Percentiles rank a stretch among this genome's conserved stretches.
phyloP scores from a whole-genome alignment of 1,140 invertebrate genomes.

The Megalopta genalis region DNA sequence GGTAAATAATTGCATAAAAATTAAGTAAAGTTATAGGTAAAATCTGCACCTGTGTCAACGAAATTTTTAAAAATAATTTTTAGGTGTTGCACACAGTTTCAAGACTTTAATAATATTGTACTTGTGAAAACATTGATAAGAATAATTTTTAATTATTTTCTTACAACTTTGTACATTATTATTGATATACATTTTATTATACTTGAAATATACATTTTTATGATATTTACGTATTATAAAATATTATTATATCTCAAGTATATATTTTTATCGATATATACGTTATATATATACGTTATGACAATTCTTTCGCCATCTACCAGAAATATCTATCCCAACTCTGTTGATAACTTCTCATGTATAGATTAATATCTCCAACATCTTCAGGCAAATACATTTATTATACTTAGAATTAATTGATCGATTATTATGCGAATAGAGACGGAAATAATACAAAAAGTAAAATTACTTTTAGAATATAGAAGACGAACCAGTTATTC shows the following conservation, averaged over 20 bases:
- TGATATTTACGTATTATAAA: no score
- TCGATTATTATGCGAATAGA: not conserved
- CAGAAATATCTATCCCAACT: not conserved
- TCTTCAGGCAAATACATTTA: not conserved
- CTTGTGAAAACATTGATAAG: no score
- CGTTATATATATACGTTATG: not conserved
- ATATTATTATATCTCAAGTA: not conserved
- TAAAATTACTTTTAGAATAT: constrained; percentile 55
- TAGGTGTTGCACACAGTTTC: no score
- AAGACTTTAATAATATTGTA: no score
- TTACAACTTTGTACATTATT: no score
- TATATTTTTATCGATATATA: not conserved
- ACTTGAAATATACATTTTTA: no score
- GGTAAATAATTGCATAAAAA: no score
- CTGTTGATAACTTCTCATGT: not conserved
- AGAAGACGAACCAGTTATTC: constrained; percentile 64
- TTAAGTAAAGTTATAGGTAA: no score
- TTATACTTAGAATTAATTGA: not conserved
- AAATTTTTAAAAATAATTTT: no score
- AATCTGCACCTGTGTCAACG: no score
- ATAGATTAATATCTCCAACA: not conserved
- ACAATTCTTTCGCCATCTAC: constrained; percentile 6
- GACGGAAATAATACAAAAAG: not conserved
- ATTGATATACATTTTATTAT: no score
- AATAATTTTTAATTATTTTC: no score